Conservation (phyloP, 2,113 vertebrate genomes). For the Zonotrichia leucophrys region DNA sequence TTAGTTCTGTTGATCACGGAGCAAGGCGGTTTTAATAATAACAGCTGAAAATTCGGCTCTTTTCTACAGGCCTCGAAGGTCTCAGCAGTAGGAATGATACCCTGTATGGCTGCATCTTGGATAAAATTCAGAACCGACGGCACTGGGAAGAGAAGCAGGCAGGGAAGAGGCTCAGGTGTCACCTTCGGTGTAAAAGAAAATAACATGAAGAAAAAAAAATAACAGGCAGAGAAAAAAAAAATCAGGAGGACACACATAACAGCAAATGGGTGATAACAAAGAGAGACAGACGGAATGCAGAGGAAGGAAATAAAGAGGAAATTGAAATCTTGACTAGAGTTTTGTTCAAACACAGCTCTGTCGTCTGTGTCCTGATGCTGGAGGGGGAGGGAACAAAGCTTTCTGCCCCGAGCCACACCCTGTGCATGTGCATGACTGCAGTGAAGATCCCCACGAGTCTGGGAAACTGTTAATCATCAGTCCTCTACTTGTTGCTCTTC, state of each 20-base stretch:
- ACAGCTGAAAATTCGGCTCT: not conserved
- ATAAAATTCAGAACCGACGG: not conserved
- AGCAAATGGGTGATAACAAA: not conserved
- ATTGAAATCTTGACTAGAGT: not conserved
- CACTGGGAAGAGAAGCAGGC: not conserved
- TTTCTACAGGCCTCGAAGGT: not conserved
- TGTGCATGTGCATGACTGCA: accelerated
- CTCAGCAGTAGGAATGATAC: not conserved
- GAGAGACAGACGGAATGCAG: not conserved
- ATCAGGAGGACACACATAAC: accelerated
- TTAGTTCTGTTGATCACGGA: not conserved
- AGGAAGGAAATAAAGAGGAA: constrained; percentile 17
- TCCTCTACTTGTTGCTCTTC: constrained; percentile 21
- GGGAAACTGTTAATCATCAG: not conserved
- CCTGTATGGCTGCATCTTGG: not conserved
- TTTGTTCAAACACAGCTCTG: not conserved
- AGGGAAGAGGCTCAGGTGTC: not conserved
- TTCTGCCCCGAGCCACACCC: not conserved
- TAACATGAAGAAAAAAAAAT: not conserved
- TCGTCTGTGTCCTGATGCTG: not conserved
- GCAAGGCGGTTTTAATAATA: not conserved
- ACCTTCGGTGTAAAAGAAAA: not conserved
- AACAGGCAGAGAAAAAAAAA: not conserved
- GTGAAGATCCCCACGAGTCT: not conserved
- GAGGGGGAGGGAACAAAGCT: not conserved